These are phyloP conservation scores for Apocheima hispidaria DNA, from an alignment of 2,888 invertebrate genomes.

Conservation along the genomic window DNA sequence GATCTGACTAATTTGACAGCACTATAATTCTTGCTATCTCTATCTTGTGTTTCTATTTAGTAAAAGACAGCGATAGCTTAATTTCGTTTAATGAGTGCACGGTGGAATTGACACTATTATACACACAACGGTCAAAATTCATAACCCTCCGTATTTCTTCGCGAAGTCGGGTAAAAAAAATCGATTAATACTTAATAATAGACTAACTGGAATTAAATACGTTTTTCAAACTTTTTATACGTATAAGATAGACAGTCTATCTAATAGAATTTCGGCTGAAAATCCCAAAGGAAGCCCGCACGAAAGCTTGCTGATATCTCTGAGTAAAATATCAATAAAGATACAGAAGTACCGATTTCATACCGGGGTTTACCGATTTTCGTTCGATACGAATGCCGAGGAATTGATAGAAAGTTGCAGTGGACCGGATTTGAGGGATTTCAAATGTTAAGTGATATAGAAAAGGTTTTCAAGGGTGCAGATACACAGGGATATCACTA, in stretches of 20 bases:
- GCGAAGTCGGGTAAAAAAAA: too few species aligned
- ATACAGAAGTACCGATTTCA: constrained; percentile 15
- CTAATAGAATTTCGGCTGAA: constrained; percentile 17
- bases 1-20: too few species aligned
- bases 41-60: too few species aligned
- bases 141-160: too few species aligned
- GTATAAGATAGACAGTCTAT: neutral
- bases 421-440: constrained; percentile 1
- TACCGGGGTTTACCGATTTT: constrained; percentile 8
- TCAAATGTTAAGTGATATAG: constrained; percentile 3
- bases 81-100: too few species aligned
- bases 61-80: too few species aligned
- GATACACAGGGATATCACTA: neutral
- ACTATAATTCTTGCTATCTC: too few species aligned
- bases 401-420: constrained; percentile 9
- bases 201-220: neutral
- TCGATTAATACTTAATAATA: neutral
- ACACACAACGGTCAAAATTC: too few species aligned
- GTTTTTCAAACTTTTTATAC: neutral
- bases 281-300: constrained; percentile 12
- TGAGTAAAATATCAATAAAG: constrained; percentile 22
- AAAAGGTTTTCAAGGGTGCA: neutral
- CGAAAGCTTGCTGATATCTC: constrained; percentile 18
- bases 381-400: neutral
- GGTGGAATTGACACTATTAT: too few species aligned